Evolutionary conservation across 2,113 vertebrate genomes (phyloP).

Genomic region (Xyrauchen texanus): DNA sequence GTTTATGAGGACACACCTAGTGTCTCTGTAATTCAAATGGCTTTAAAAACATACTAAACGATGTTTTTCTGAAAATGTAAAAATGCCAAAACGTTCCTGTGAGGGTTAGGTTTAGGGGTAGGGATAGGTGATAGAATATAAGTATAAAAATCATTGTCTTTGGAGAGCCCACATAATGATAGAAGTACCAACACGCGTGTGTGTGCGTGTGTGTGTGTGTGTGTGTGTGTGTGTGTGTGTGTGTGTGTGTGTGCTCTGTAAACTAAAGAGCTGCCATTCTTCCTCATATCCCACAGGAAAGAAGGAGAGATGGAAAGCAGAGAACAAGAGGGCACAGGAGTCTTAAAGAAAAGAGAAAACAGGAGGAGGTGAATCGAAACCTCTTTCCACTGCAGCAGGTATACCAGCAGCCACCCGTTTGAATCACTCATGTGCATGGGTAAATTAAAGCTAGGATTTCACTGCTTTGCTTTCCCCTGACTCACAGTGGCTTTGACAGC

Average conservation of each 20-base stretch:
- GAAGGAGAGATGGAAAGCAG: not conserved
- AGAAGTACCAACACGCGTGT: no score
- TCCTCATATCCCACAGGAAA: conserved; percentile 15
- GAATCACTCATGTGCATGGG: conserved; percentile 37
- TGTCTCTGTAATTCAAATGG: no score
- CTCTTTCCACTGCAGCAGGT: conserved; percentile 23
- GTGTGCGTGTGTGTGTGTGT: not conserved
- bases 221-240: not conserved
- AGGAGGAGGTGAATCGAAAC: conserved; percentile 13
- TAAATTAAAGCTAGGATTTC: conserved; percentile 41
- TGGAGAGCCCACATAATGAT: no score
- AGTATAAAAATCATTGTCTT: no score
- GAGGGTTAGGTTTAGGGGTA: no score
- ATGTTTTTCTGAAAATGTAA: no score
- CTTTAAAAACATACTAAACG: no score
- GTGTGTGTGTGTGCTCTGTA: conserved; percentile 6
- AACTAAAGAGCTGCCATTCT: conserved; percentile 16
- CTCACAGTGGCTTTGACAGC: conserved; percentile 25
- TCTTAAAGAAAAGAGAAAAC: not conserved
- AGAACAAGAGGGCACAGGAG: not conserved
- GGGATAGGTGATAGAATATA: no score
- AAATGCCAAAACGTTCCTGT: no score
- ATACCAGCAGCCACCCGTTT: conserved; percentile 37
- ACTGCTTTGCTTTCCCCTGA: conserved; percentile 34
- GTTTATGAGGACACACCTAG: no score